phyloP scores from a whole-genome alignment of 2,797 vertebrate genomes.

The Scolopax rusticola region DNA sequence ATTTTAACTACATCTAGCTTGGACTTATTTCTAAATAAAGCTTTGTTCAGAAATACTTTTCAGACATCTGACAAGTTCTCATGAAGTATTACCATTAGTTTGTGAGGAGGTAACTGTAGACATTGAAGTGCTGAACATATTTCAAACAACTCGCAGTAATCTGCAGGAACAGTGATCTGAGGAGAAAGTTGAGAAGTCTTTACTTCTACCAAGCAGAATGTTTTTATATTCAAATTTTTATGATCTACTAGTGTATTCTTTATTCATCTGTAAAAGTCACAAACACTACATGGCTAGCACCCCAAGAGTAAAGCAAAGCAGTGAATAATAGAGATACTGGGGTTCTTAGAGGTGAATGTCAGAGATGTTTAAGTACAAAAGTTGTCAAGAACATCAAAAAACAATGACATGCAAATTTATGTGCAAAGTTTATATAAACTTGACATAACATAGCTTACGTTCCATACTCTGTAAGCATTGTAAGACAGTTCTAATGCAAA shows the following conservation, averaged over 20 bases:
- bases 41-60: neutral
- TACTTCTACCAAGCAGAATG: neutral
- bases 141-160: neutral
- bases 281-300: neutral
- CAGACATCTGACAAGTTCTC: neutral
- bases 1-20: neutral
- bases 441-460: neutral
- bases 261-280: neutral
- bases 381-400: neutral
- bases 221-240: neutral
- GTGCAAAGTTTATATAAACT: neutral
- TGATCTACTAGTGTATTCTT: neutral
- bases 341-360: neutral
- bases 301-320: neutral
- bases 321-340: neutral
- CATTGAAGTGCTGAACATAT: neutral
- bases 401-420: neutral
- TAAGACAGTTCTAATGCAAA: neutral
- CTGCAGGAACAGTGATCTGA: neutral
- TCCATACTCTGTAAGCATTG: neutral
- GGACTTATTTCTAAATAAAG: neutral
- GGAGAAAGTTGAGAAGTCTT: neutral
- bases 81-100: accelerated
- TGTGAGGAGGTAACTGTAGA: neutral
- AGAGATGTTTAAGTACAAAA: neutral